Evolutionary conservation across 2,797 vertebrate genomes (phyloP), one percentile per base, ranked within the genome.

Genomic region (Gymnoscopelus microlampas): DNA sequence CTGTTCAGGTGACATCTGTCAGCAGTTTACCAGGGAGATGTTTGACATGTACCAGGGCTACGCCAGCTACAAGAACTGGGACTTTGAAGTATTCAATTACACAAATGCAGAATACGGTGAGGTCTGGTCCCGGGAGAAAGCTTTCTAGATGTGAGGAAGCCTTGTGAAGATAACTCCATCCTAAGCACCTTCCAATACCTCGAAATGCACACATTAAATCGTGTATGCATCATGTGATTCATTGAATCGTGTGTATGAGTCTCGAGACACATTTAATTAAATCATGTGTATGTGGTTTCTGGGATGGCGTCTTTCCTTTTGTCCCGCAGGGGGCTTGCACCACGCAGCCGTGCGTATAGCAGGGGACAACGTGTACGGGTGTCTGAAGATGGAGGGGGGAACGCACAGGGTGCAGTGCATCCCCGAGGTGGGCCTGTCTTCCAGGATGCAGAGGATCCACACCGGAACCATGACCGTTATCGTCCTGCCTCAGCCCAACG

Each of bases 381-480:
- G 93, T 70, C 89, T 99, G 87, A 97, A 96, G 74, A 95, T 95
- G 4, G 97, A 99, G 85, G 96, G 95, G 67, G 97, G 98, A 5
- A 96, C 95, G 3, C 98, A 99, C 63, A 85, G 97, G 60, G 97
- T 99, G 13, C 97, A 99, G 78, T 92, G 97, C 61, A 98, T 99
- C 87, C 98, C 98, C 0, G 95, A 98, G 87, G 94, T 93, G 0
- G 98, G 97, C 54, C 85, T 98, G 2, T 99, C 98, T 0, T 96
- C 97, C 3, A 92, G 97, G 90, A 98, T 98, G 98, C 97, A 99
- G 81, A 93, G 96, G 0, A 98, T 99, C 83, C 97, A 99, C 91
- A 98, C 97, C 0, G 97, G 98, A 64, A 99, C 98, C n/a, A 96
- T 96, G 95, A 94, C 95, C 0, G 96, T 98, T 19, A 96, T 99